Base-by-base conservation (phyloP, 2,797 vertebrate genomes). In the Coranthus polyacanthus region DNA sequence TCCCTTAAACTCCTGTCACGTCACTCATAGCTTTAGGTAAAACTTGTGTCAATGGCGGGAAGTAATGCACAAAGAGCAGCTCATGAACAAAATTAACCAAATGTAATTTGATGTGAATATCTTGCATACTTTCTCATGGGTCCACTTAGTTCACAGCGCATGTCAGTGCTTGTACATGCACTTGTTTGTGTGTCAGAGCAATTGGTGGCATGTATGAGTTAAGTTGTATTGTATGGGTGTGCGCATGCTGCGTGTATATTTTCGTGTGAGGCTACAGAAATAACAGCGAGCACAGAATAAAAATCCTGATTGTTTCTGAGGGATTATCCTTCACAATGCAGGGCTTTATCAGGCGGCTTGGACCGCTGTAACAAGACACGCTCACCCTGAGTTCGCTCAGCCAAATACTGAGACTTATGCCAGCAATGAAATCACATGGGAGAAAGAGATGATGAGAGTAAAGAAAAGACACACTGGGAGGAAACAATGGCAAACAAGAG, bases 311-410 rank as follows among this genome's bases (percentile, higher is more conserved):
- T 92, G 88, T 88, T 88, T 88, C 78, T 66, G 69, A 64, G 68
- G 83, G 87, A 89, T 91, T 90, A 89, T 78, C 68, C 69, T 53
- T 72, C 69, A 93, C 88, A 92, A 91, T 90, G 72, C 75, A 44
- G 41, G 18, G 73, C 86, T 91, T 84, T 87, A 91, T 89, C 86
- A 78, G 73, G 75, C 39, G 75, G 71, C 77, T 62, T 68, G 74
- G 58, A 62, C 64, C 24, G 51, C 79, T 90, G 92, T 90, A 92
- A 92, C 74, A 87, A 86, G 89, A 93, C 81, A 89, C 89, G 69
- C 79, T 88, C 68, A 20, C 82, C 79, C 79, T 67, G 75, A 59
- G 68, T 83, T 90, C 56, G 68, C 77, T 69, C 61, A 54, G 70
- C 57, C 67, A 63, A 85, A 74, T 32, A 77, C 78, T 67, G 68